Base-by-base conservation (phyloP, 2,888 invertebrate genomes). In the Cinara cedri region DNA sequence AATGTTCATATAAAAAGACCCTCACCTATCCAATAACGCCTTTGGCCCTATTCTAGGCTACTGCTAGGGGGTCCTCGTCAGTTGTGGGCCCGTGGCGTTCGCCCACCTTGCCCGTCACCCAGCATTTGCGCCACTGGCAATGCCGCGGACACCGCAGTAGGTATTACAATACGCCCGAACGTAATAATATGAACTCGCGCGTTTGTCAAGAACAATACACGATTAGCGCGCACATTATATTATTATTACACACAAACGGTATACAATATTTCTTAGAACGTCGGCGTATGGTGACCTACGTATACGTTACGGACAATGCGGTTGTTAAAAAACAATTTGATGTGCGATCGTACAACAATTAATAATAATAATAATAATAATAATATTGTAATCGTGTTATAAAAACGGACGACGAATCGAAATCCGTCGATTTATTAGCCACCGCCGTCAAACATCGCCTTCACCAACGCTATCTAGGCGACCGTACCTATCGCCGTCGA, bases 261-360 rank as follows among this genome's bases (percentile, higher is more conserved):
- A 4, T 13, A 44, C n/a, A 24, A 71, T 57, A 24, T 44, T 72
- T 46, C 24, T 6, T 16, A 34, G 72, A 72, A 62, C 3, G 4
- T 9, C 44, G 14, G 13, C 13, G n/a, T n/a, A n/a, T n/a, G 49
- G 49, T 14, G 16, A 26, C 16, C 1, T 26, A 26, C 8, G 24
- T 49, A 16, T 14, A 24, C 8, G 1, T 13, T 2, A 34, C 6
- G 44, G 44, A n/a, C 10, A 24, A 34, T 62, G 34, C 19, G 51
- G 46, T 49, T 72, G 46, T 72, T 72, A 72, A 72, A 62, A 72
- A 62, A 72, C 62, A 42, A 72, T 62, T 63, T 72, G 11, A 62
- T n/a, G 24, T 46, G 46, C 13, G 57, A 65, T 21, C 10, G 24
- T 26, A 51, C n/a, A 19, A n/a, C n/a, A n/a, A n/a, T n/a, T n/a